phyloP scores from a whole-genome alignment of 2,113 vertebrate genomes.

The Syrmaticus mikado region DNA sequence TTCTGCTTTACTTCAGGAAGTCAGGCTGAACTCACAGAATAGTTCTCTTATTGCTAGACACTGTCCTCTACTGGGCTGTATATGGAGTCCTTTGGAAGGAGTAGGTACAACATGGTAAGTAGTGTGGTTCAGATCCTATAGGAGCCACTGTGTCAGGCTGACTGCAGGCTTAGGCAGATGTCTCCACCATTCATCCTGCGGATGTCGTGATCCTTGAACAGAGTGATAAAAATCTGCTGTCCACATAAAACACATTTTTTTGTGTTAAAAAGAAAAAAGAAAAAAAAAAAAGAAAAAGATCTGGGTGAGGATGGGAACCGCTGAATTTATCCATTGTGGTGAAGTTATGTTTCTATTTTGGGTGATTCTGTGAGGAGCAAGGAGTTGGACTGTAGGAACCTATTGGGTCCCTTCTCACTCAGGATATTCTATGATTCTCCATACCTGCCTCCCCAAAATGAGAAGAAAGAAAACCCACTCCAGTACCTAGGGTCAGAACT shows the following conservation, averaged over 20 bases:
- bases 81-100: neutral
- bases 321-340: neutral
- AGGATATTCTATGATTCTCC: too few relatives aligned
- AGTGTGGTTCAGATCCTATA: neutral
- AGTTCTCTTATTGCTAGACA: neutral
- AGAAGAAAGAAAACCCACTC: neutral
- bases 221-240: neutral
- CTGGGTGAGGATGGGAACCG: neutral
- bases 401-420: too few relatives aligned
- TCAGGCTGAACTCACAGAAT: neutral
- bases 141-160: neutral
- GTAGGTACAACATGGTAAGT: neutral
- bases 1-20: neutral
- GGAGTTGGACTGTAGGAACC: too few relatives aligned
- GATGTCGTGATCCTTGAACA: neutral
- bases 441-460: neutral
- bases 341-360: neutral
- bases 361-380: too few relatives aligned
- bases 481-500: neutral
- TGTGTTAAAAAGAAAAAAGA: neutral
- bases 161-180: neutral
- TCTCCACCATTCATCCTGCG: neutral
- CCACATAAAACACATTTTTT: neutral
- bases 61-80: constrained; percentile 1
- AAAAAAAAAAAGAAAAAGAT: neutral